These are phyloP conservation scores for Teleogryllus oceanicus DNA, from an alignment of 2,888 invertebrate genomes.

Conservation along the genomic window DNA sequence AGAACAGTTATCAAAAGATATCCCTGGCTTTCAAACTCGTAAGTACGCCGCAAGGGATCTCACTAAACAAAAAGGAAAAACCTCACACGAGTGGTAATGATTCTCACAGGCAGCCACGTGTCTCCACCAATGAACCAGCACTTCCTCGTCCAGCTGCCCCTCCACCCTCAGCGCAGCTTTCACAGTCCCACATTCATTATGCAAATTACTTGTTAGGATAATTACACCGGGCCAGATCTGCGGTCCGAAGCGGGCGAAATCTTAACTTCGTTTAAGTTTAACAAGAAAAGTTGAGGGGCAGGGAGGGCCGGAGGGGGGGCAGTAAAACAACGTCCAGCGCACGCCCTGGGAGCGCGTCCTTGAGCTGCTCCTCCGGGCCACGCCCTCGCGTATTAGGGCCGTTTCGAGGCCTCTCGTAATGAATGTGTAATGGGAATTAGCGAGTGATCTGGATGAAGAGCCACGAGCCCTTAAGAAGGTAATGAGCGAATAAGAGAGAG, in stretches of 20 bases:
- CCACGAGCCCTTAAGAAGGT: too few species aligned
- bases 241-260: background rate
- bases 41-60: too few species aligned
- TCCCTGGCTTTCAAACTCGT: too few species aligned
- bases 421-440: background rate
- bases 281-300: background rate
- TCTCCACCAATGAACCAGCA: too few species aligned
- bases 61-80: too few species aligned
- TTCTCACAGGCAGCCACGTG: too few species aligned
- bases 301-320: background rate
- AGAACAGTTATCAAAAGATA: too few species aligned
- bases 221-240: constrained; percentile 9
- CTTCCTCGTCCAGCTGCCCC: too few species aligned
- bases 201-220: constrained; percentile 5
- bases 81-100: too few species aligned
- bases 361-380: background rate
- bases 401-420: background rate
- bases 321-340: background rate
- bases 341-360: too few species aligned
- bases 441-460: background rate
- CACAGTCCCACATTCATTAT: background rate
- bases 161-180: background rate
- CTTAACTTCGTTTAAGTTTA: background rate
- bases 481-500: too few species aligned
- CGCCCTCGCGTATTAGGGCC: background rate